Conservation (phyloP, 2,797 vertebrate species). For the Spondyliosoma cantharus region DNA sequence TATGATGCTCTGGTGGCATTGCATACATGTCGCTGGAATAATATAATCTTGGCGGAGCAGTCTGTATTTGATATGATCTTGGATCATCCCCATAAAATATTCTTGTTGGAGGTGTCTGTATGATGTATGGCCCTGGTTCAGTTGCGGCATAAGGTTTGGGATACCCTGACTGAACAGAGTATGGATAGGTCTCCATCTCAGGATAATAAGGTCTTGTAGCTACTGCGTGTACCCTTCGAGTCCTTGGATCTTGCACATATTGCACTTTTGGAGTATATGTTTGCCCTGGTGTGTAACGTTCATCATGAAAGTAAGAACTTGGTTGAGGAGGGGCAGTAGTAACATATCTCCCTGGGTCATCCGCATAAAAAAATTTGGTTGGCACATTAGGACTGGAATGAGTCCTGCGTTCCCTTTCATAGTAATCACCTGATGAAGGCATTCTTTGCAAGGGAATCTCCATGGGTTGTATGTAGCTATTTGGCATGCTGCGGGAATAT, state of each 20-base stretch:
- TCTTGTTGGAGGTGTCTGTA: conserved; percentile 90
- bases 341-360: conserved; percentile 87
- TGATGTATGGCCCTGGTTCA: conserved; percentile 88
- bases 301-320: conserved; percentile 85
- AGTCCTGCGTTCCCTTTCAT: conserved; percentile 87
- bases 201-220: conserved; percentile 83
- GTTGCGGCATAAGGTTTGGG: conserved; percentile 84
- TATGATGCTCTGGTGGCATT: conserved; percentile 85
- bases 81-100: conserved; percentile 89
- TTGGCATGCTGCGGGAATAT: conserved; percentile 86
- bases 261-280: conserved; percentile 83
- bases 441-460: conserved; percentile 83
- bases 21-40: conserved; percentile 85
- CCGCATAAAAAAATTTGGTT: conserved; percentile 92
- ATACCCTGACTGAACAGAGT: conserved; percentile 79
- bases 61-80: conserved; percentile 86
- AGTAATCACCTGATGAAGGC: conserved; percentile 85
- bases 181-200: conserved; percentile 84
- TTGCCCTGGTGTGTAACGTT: conserved; percentile 83
- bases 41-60: conserved; percentile 85
- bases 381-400: conserved; percentile 88
- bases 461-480: conserved; percentile 85
- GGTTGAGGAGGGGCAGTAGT: conserved; percentile 81
- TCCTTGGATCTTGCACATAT: conserved; percentile 86
- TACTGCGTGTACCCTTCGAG: conserved; percentile 83